These are phyloP conservation scores for Acromyrmex echinatior DNA, from an alignment of 1,140 invertebrate species.

Conservation along the genomic window DNA sequence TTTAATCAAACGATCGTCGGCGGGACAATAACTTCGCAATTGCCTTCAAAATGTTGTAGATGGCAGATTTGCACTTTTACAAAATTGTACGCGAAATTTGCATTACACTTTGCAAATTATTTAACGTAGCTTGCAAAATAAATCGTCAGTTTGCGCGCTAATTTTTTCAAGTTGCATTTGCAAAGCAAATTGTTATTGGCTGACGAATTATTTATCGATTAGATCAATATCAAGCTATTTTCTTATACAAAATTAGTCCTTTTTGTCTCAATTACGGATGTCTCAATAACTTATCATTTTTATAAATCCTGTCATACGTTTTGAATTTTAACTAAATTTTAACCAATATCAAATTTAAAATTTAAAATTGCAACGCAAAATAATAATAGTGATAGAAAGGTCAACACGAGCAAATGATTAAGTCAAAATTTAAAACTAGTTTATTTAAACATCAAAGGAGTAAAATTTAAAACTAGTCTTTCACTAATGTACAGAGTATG, in stretches of 20 bases:
- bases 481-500: too few species aligned
- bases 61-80: conserved; percentile 48
- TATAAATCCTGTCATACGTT: neutral
- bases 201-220: neutral
- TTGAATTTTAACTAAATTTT: too few species aligned
- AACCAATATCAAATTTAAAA: too few species aligned
- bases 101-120: conserved; percentile 52
- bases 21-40: conserved; percentile 58
- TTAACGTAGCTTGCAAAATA: conserved; percentile 37
- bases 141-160: neutral
- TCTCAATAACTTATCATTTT: neutral
- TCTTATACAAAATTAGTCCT: neutral
- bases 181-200: neutral
- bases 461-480: too few species aligned
- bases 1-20: conserved; percentile 63
- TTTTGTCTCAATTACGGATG: neutral
- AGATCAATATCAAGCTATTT: neutral
- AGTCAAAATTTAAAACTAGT: too few species aligned
- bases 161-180: neutral
- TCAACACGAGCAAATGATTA: too few species aligned
- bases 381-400: too few species aligned
- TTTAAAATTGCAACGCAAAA: too few species aligned
- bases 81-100: conserved; percentile 58
- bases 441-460: too few species aligned
- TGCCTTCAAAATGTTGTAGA: conserved; percentile 37